Evolutionary conservation across 2,888 invertebrate genomes (phyloP), one percentile per base, ranked within the genome.

Genomic region (Phanerotoma sp.): DNA sequence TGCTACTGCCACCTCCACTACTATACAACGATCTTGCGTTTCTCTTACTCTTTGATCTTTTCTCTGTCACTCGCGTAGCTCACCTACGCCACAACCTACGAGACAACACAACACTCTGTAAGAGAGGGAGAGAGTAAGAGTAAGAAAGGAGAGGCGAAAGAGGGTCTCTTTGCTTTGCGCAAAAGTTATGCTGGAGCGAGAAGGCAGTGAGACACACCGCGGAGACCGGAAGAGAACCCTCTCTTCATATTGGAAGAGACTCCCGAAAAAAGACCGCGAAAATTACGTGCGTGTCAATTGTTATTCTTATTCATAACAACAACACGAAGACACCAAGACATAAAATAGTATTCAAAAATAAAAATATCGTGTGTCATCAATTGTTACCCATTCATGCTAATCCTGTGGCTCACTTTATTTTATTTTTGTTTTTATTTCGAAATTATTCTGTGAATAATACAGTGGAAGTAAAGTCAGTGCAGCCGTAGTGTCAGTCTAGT

Each of bases 171-270:
- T 61, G 68, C 67, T 73, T 73, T 73, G 73, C 73, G 73, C 73
- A 73, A 73, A 73, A 73, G 70, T 71, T 69, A 69, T 67, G 66
- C 66, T 65, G 64, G 61, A 64, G 66, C 67, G 66, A 64, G 65
- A 66, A 54, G 44, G 47, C 50, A 55, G 57, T 52, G 69, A 68
- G 66, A 69, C 67, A 70, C 67, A 68, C 62, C 68, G 66, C 69
- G 67, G 69, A 67, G 70, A 71, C 72, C 72, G 71, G 71, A 72
- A 72, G 71, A 55, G 59, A 68, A 68, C 66, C 66, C 66, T 68
- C 67, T 68, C 66, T 63, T 64, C 67, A 64, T 64, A 65, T 63
- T 58, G 59, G n/a, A 62, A 65, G 33, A 37, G 25, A 48, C 28
- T 35, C 30, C n/a, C 21, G n/a, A n/a, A n/a, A 44, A 30, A 33